Conservation (phyloP, 2,888 invertebrate species). For the Hipparchia semele region DNA sequence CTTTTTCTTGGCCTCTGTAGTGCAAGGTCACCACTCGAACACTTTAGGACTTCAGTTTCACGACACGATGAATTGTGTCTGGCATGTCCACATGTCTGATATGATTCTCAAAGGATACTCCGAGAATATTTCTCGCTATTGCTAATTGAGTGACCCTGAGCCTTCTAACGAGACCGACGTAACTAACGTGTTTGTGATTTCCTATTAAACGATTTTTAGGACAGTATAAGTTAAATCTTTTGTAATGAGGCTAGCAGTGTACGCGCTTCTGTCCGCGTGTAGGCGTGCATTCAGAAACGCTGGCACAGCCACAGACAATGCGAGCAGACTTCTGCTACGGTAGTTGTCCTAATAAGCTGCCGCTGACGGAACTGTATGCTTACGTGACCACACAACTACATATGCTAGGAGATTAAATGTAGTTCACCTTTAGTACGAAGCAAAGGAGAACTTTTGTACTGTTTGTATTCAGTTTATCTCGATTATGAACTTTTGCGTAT, state of each 20-base stretch:
- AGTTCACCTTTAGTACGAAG: not conserved
- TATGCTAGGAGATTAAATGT: slow-evolving; percentile 3
- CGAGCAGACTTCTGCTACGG: slow-evolving; percentile 67
- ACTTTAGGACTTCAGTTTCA: no score
- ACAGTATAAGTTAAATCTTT: not conserved
- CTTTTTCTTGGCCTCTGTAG: no score
- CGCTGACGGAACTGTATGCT: slow-evolving; percentile 34
- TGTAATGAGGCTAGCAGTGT: not conserved
- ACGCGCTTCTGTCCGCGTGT: slow-evolving; percentile 24
- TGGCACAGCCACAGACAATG: slow-evolving; percentile 49
- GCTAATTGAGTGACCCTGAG: no score
- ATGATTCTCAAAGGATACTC: no score
- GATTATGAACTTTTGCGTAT: no score
- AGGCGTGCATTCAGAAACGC: slow-evolving; percentile 31
- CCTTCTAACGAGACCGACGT: no score
- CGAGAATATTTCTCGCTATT: no score
- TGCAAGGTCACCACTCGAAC: no score
- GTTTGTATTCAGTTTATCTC: no score
- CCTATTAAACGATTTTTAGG: not conserved
- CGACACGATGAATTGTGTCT: no score
- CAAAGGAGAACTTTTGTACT: not conserved
- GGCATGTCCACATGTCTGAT: no score
- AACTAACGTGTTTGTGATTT: no score
- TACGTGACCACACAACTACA: slow-evolving; percentile 42
- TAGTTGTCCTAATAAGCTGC: slow-evolving; percentile 54